Evolutionary conservation across 2,113 vertebrate species (phyloP).

Genomic region (Apteryx mantelli): DNA sequence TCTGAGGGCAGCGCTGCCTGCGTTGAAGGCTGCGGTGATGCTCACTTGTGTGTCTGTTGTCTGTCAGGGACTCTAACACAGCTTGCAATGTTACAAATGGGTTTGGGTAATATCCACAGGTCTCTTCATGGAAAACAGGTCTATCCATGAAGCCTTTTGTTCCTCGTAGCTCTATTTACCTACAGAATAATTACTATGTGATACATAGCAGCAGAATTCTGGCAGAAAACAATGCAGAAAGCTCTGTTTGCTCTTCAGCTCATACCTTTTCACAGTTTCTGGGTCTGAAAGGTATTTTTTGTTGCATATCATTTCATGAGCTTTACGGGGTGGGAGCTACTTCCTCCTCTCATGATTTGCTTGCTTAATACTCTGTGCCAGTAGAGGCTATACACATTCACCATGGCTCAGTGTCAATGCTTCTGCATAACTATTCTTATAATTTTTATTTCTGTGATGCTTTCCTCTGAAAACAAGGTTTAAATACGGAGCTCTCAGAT

Average conservation of each 20-base stretch:
- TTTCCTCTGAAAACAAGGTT: not conserved
- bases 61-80: not conserved
- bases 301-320: not conserved
- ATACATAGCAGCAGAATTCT: not conserved
- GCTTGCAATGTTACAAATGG: not conserved
- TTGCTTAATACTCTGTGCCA: not conserved
- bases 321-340: not conserved
- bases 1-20: not conserved
- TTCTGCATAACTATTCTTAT: not conserved
- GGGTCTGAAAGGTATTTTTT: not conserved
- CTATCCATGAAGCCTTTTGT: not conserved
- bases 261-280: not conserved
- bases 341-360: not conserved
- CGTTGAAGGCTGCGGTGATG: not conserved
- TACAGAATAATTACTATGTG: not conserved
- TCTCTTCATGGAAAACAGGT: not conserved
- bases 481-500: not conserved
- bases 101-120: not conserved
- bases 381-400: not conserved
- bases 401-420: not conserved
- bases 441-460: not conserved
- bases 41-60: not conserved
- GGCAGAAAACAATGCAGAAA: not conserved
- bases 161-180: not conserved
- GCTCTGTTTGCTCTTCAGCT: not conserved